phyloP scores from a whole-genome alignment of 2,888 invertebrate species.

The Trypoxylon attenuatum region DNA sequence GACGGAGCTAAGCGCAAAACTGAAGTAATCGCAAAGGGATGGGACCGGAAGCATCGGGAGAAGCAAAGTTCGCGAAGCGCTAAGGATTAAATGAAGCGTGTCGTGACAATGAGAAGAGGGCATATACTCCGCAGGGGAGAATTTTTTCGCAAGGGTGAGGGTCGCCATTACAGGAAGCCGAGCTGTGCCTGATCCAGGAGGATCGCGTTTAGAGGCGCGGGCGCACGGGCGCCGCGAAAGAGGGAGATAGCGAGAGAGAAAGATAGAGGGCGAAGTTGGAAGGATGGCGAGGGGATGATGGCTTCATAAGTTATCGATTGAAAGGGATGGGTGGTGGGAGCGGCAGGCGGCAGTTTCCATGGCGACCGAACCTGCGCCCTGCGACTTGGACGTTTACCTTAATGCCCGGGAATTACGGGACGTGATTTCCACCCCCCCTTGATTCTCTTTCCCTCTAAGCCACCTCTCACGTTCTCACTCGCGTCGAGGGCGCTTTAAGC shows the following conservation, averaged over 20 bases:
- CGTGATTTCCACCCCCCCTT: slow-evolving; percentile 67
- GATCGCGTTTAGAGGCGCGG: slow-evolving; percentile 6
- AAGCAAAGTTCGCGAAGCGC: neutral
- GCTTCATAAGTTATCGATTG: slow-evolving; percentile 74
- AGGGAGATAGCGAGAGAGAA: slow-evolving; percentile 33
- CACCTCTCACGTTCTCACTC: slow-evolving; percentile 17
- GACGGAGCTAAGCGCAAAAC: no score
- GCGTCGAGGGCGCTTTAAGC: slow-evolving; percentile 67
- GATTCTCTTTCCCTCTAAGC: neutral
- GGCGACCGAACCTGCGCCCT: slow-evolving; percentile 67
- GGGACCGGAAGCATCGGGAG: no score
- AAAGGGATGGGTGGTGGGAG: slow-evolving; percentile 57
- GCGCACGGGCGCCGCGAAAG: slow-evolving; percentile 7
- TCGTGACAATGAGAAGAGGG: no score
- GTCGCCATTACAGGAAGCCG: slow-evolving; percentile 53
- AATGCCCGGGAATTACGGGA: slow-evolving; percentile 73
- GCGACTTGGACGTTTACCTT: slow-evolving; percentile 71
- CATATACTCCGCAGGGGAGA: neutral
- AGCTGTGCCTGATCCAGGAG: slow-evolving; percentile 39
- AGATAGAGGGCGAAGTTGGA: no score
- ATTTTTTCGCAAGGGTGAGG: slow-evolving; percentile 1
- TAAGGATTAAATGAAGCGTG: no score
- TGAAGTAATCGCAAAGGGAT: no score
- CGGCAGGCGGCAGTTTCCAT: slow-evolving; percentile 58
- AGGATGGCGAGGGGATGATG: no score